Evolutionary conservation across 2,113 vertebrate genomes (phyloP), one percentile per base, ranked within the genome.

Genomic region (Onychostoma macrolepis): DNA sequence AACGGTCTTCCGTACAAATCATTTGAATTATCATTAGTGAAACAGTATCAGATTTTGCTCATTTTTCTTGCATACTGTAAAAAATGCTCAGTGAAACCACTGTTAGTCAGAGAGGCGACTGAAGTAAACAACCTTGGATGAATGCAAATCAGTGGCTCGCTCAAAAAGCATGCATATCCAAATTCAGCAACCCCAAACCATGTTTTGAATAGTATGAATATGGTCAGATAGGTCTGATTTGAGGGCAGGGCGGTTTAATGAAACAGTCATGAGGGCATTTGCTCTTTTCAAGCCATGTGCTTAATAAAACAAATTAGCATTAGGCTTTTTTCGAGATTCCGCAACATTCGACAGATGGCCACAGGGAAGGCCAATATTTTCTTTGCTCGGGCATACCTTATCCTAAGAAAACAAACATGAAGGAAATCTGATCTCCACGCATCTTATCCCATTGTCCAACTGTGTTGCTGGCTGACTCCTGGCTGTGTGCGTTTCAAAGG

Each of bases 381-480:
- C 93, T 95, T 94, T 94, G 93, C 92, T 91, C 90, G 81, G 88
- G 87, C 92, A 94, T 91, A 92, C 93, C 93, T 94, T 93, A 93
- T 95, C 93, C 94, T 92, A 92, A 91, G 85, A 94, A 92, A 95
- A 95, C 93, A 96, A 95, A 95, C 93, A 94, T 28, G 86, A 89
- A 90, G 91, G 94, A 94, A 95, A 95, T 94, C 90, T 92, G 93
- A 95, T 94, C 94, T 94, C 92, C 89, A 92, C 90, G 91, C 91
- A 94, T 92, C 89, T 91, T 89, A 84, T 87, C 89, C 74, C 91
- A 93, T 95, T 95, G 94, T 95, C 82, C 87, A 90, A 85, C 85
- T 90, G 88, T 90, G 85, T 85, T 84, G 65, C 80, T 74, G 61
- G 48, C 79, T 86, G 87, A 67, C 85, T 88, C 45, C 48, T 87